Conservation (phyloP, 2,888 invertebrate genomes). For the Morinoia aosen region DNA sequence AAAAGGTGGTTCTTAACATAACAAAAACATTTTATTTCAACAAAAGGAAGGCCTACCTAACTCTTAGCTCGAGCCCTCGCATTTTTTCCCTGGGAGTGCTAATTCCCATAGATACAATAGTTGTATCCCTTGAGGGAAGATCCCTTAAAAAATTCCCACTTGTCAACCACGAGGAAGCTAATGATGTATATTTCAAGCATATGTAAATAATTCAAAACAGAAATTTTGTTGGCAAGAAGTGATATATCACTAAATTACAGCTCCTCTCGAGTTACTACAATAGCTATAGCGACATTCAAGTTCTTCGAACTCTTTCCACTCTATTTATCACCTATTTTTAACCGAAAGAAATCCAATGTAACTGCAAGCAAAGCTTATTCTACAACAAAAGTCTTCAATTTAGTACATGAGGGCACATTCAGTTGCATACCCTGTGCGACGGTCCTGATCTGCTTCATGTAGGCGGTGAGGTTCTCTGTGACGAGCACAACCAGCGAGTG, state of each 20-base stretch:
- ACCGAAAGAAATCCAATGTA: background rate
- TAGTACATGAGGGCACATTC: no score
- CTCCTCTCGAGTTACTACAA: background rate
- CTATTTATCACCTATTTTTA: background rate
- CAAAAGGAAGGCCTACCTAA: no score
- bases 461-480: slow-evolving; percentile 85
- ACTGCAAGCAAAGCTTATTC: background rate
- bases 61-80: no score
- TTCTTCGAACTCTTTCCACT: background rate
- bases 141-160: no score
- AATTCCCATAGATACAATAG: no score
- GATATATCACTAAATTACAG: background rate
- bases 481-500: slow-evolving; percentile 94
- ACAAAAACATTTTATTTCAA: no score
- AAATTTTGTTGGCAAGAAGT: background rate
- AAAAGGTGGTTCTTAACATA: no score
- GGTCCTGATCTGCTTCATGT: slow-evolving; percentile 88
- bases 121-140: no score
- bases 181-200: no score
- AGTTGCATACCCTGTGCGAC: slow-evolving; percentile 74
- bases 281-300: background rate
- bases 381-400: background rate
- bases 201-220: background rate
- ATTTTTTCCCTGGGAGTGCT: no score
- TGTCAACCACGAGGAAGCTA: no score